Evolutionary conservation across 2,888 invertebrate genomes (phyloP).

Genomic region (Ctena decussata): DNA sequence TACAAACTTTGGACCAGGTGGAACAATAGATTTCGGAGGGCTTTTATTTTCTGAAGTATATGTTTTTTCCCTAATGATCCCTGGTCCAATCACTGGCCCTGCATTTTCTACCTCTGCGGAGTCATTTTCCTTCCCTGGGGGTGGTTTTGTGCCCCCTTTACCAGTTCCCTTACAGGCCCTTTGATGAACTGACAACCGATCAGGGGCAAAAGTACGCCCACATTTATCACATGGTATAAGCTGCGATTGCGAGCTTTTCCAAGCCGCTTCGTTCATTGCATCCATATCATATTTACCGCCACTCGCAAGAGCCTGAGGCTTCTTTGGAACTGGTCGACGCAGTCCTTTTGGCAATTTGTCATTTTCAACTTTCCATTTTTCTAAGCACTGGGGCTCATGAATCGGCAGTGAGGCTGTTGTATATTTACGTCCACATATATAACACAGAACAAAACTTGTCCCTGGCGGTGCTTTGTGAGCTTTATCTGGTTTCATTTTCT

Average conservation of each 20-base stretch:
- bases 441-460: conserved; percentile 88
- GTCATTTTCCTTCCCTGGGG: conserved; percentile 18
- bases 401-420: conserved; percentile 90
- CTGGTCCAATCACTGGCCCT: conserved; percentile 45
- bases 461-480: conserved; percentile 80
- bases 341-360: conserved; percentile 89
- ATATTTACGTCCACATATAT: conserved; percentile 90
- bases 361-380: conserved; percentile 90
- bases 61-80: conserved; percentile 67
- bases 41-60: conserved; percentile 68
- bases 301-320: conserved; percentile 87
- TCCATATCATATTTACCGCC: conserved; percentile 86
- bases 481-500: conserved; percentile 63
- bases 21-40: conserved; percentile 65
- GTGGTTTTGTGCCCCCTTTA: conserved; percentile 51
- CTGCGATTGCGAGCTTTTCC: conserved; percentile 89
- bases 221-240: conserved; percentile 90
- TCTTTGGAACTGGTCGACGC: conserved; percentile 89
- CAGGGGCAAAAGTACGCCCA: conserved; percentile 90
- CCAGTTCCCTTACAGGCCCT: conserved; percentile 87
- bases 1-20: conserved; percentile 84
- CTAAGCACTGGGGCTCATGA: conserved; percentile 91
- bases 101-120: background rate
- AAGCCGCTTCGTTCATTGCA: conserved; percentile 88
- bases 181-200: conserved; percentile 90